phyloP scores from a whole-genome alignment of 2,113 vertebrate genomes.

The Opisthocomus hoazin region DNA sequence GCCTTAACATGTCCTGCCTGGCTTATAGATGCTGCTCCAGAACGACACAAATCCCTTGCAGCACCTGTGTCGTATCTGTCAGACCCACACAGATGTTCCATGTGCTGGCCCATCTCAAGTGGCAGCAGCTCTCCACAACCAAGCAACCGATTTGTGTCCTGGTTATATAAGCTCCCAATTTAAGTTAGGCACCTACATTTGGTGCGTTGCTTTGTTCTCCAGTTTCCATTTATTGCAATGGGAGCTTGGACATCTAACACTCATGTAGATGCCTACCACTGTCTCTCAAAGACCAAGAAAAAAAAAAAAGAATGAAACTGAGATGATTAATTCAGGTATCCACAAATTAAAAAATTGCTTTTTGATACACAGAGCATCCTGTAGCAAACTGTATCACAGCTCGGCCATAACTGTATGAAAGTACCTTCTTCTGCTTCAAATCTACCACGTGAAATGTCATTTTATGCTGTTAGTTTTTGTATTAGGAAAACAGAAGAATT shows the following conservation, averaged over 20 bases:
- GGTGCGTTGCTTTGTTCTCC: not conserved
- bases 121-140: conserved; percentile 5
- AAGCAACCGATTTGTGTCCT: not conserved
- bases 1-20: not conserved
- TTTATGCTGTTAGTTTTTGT: not conserved
- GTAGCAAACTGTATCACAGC: not conserved
- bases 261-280: not conserved
- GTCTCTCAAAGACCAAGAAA: not conserved
- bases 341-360: not conserved
- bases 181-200: conserved; percentile 23
- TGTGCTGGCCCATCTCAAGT: not conserved
- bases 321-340: not conserved
- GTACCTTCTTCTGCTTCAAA: not conserved
- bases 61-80: conserved; percentile 40
- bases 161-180: conserved; percentile 32
- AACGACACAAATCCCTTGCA: not conserved
- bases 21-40: not conserved
- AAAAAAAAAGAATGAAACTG: not conserved
- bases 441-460: not conserved
- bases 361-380: not conserved
- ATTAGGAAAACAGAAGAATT: not conserved
- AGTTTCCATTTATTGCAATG: not conserved
- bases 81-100: conserved; percentile 38
- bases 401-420: not conserved
- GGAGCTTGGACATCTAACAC: not conserved